Evolutionary conservation across 2,113 vertebrate genomes (phyloP).

Genomic region (Lepisosteus osseus): DNA sequence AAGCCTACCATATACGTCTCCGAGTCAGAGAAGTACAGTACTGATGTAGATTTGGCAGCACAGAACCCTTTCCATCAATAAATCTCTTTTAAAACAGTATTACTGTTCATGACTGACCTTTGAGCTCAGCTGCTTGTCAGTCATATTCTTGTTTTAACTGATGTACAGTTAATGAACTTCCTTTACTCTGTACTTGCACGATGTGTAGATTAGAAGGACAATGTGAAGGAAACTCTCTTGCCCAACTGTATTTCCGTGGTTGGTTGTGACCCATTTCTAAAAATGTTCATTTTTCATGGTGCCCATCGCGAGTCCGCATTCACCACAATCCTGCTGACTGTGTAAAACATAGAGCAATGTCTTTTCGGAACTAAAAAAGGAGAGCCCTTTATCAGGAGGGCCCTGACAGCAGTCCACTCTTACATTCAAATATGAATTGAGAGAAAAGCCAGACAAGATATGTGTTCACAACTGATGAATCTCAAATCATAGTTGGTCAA

Average conservation of each 20-base stretch:
- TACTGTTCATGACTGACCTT: slow-evolving; percentile 28
- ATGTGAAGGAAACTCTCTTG: slow-evolving; percentile 71
- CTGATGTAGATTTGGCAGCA: slow-evolving; percentile 44
- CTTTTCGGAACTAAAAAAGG: too few species aligned
- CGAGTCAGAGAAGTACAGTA: slow-evolving; percentile 50
- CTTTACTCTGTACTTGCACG: slow-evolving; percentile 62
- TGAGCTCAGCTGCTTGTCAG: slow-evolving; percentile 22
- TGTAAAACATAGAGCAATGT: too few species aligned
- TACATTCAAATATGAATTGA: too few species aligned
- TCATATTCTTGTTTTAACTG: slow-evolving; percentile 39
- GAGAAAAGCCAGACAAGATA: too few species aligned
- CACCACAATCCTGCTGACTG: too few species aligned
- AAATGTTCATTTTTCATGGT: too few species aligned
- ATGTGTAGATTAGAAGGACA: slow-evolving; percentile 63
- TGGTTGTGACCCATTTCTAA: neutral
- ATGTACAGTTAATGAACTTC: slow-evolving; percentile 45
- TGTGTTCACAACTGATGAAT: too few species aligned
- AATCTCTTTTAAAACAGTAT: slow-evolving; percentile 27
- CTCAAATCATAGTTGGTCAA: too few species aligned
- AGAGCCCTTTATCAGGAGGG: too few species aligned
- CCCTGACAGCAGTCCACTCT: too few species aligned
- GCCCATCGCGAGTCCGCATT: too few species aligned
- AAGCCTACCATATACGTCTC: slow-evolving; percentile 48
- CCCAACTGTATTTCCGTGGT: slow-evolving; percentile 68
- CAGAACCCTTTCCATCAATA: slow-evolving; percentile 38